Evolutionary conservation across 1,140 invertebrate species (phyloP), one percentile per base, ranked within the genome.

Genomic region (Drosophila baimaii): DNA sequence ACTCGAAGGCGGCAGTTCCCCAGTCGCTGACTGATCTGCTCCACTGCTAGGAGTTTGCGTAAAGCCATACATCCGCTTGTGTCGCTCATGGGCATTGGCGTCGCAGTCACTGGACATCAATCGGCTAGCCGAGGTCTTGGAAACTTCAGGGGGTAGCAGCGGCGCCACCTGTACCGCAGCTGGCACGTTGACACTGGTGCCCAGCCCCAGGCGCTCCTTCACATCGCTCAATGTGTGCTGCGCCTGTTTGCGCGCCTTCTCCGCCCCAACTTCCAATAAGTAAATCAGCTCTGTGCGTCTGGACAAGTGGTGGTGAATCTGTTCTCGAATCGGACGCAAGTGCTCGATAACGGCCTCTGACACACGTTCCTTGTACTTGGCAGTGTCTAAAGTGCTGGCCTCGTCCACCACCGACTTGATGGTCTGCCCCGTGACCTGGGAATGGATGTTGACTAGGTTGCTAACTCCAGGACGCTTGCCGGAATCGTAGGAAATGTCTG

Each of bases 361-460:
- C 13, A 98, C 93, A 2, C 94, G 77, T 3, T 94, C 75, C 93
- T 98, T 98, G 81, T 97, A 98, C 93, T 95, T 92, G 79, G 94
- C 96, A 43, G 97, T 99, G 85, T 96, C 95, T 15, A 98, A 74
- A 13, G 93, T 92, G 69, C 93, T 88, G 21, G 93, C 94, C 92
- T 98, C 95, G 59, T 94, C 92, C 84, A 95, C 95, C 73, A 98
- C 96, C 64, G 96, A 93, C 68, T 96, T 94, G 1, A 94, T 93
- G n/a, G 93, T 92, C 91, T 95, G 93, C 23, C 95, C 95, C 25
- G 94, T 95, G 3, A 97, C 92, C 43, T 96, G 92, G 33, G 96
- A 95, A 93, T 99, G 97, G 66, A 99, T 96, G 49, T 93, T 93
- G 69, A 99, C 94, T 9, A 99, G 93, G 93, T 99, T 99, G 15